A percentile compares a stretch with the other conserved stretches of the same genome.
Evolutionary conservation across 2,797 vertebrate genomes (phyloP).

Genomic region (Typhlichthys eigenmanni): DNA sequence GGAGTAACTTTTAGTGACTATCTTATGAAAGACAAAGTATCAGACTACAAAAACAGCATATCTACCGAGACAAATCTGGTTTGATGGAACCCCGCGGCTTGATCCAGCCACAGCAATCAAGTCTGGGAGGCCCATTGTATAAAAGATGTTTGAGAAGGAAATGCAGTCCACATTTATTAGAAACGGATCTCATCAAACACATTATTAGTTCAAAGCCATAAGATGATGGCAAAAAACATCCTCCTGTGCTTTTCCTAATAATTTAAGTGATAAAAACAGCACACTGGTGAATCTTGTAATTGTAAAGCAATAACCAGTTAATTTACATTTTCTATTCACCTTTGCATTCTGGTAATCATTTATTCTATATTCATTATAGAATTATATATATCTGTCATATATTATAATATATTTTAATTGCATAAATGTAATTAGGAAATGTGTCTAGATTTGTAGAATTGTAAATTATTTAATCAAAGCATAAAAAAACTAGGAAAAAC

Average conservation of each 20-base stretch:
- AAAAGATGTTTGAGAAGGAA: slow-evolving; percentile 55
- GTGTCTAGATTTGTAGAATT: neutral
- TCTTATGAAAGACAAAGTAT: slow-evolving; percentile 40
- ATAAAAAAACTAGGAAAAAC: neutral
- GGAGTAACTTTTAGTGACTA: slow-evolving; percentile 17
- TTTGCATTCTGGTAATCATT: neutral
- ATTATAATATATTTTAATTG: slow-evolving; percentile 11
- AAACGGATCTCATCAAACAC: slow-evolving; percentile 50
- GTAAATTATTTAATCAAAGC: neutral
- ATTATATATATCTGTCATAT: too few species aligned
- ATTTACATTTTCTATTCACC: neutral
- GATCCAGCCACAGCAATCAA: slow-evolving; percentile 52
- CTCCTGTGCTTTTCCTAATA: slow-evolving; percentile 31
- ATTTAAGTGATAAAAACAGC: too few species aligned
- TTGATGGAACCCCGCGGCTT: slow-evolving; percentile 69
- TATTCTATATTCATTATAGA: too few species aligned
- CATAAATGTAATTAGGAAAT: slow-evolving; percentile 1
- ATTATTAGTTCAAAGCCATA: slow-evolving; percentile 56
- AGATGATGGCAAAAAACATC: slow-evolving; percentile 48
- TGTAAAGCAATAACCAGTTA: neutral
- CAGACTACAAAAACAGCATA: slow-evolving; percentile 62
- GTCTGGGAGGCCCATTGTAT: slow-evolving; percentile 66
- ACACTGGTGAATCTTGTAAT: neutral
- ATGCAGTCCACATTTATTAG: slow-evolving; percentile 57
- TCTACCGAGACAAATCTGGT: slow-evolving; percentile 76